Conservation (phyloP, 2,888 invertebrate species). For the Andrena bicolor region DNA sequence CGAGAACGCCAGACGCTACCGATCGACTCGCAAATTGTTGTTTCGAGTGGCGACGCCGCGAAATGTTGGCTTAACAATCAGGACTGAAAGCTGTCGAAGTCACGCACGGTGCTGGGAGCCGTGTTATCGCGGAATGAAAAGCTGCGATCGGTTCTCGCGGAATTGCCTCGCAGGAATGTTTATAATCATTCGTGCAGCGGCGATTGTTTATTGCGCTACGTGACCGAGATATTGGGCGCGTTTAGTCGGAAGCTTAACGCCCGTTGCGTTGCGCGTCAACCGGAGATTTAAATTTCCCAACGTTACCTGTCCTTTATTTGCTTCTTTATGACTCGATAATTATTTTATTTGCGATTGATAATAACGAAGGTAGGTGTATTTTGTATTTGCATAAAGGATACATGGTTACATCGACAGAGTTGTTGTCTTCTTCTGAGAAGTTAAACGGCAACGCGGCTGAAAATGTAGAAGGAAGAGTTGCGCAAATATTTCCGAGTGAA, state of each 20-base stretch:
- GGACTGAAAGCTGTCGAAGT: constrained; percentile 7
- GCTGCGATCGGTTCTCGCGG: constrained; percentile 4
- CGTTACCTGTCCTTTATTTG: neutral
- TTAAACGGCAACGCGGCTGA: neutral
- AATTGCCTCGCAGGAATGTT: constrained; percentile 30
- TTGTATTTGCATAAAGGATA: too few relatives aligned
- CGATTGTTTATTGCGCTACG: constrained; percentile 27
- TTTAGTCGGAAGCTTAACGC: neutral
- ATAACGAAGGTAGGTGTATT: too few relatives aligned
- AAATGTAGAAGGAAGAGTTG: neutral
- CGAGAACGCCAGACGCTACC: neutral
- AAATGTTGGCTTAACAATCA: constrained; percentile 23
- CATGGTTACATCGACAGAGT: too few relatives aligned
- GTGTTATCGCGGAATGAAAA: constrained; percentile 11
- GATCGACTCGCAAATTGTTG: constrained; percentile 31
- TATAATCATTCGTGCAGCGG: neutral
- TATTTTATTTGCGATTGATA: neutral
- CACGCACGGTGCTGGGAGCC: constrained; percentile 2
- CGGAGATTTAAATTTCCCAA: neutral
- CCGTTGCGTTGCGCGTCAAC: neutral
- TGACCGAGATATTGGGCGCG: constrained; percentile 25
- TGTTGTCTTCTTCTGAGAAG: neutral
- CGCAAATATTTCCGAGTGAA: neutral
- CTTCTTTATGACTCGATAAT: neutral
- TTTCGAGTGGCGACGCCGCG: neutral